Base-by-base conservation (phyloP, 2,888 invertebrate species). In the Adela reaumurella region DNA sequence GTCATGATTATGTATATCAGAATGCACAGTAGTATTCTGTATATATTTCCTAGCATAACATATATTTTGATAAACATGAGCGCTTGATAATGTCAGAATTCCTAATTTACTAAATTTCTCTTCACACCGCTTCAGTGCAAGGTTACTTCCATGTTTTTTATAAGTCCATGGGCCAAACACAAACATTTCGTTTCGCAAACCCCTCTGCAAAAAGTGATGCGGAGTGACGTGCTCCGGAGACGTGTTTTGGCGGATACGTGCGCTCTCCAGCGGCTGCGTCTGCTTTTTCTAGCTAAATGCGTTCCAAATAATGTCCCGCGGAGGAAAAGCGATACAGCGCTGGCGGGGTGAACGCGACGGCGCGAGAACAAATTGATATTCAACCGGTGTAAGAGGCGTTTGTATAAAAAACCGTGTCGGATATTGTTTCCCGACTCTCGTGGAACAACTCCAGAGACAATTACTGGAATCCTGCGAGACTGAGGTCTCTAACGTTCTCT, bases 361-460 rank as follows among this genome's bases (percentile, higher is more conserved):
- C 35, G 8, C 35, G 35, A n/a, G 35, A 35, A 35, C 35, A 35
- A 35, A 70, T 73, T 68, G 65, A 67, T 65, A 72, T 69, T 71
- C 72, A 62, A 59, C 59, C 55, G 68, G 64, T 66, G 72, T 68
- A 60, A 58, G 60, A 59, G 60, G 61, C 66, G 65, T 70, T 72
- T 68, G 63, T 46, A 45, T 35, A 63, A 63, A 67, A 64, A 70
- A 67, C 62, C 62, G 66, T 68, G 65, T 65, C 60, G 67, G 67
- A 68, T 71, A 73, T 74, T 73, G 70, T 72, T 69, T 67, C 62
- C 35, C 44, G 29, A 44, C 42, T 46, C 42, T 44, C 43, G 24
- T 55, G 63, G 61, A 64, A 63, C 60, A 65, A 63, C 70, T 68
- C 72, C 67, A 14, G 67, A 66, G 62, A 61, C 68, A 64, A 74